phyloP scores from a whole-genome alignment of 2,113 vertebrate genomes.

The Strix uralensis region DNA sequence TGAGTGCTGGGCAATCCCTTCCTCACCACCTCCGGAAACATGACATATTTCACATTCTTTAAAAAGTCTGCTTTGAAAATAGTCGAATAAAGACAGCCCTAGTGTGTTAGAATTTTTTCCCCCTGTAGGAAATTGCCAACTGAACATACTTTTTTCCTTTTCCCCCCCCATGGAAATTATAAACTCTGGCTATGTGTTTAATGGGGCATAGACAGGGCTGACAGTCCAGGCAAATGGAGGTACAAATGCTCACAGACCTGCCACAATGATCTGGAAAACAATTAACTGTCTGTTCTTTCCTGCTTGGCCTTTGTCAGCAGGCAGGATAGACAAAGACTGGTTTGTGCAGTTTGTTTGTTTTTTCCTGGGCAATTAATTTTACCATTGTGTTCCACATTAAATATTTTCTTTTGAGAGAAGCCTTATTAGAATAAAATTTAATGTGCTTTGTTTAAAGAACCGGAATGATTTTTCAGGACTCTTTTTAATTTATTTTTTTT shows the following conservation, averaged over 20 bases:
- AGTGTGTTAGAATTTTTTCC: not conserved
- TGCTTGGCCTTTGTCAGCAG: not conserved
- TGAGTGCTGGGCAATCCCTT: not conserved
- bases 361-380: slow-evolving; percentile 11
- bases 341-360: slow-evolving; percentile 15
- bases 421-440: not conserved
- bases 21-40: not conserved
- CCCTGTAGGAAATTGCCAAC: not conserved
- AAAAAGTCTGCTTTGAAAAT: not conserved
- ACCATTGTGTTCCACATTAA: not conserved
- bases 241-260: not conserved
- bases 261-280: slow-evolving; percentile 5
- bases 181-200: not conserved
- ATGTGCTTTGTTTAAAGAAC: not conserved
- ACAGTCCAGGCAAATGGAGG: not conserved
- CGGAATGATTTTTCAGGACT: not conserved
- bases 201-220: not conserved
- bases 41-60: not conserved
- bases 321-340: not conserved
- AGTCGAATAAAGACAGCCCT: not conserved
- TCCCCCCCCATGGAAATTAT: not conserved
- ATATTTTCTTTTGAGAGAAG: not conserved
- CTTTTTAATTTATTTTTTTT: not conserved
- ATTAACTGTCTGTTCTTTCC: slow-evolving; percentile 22
- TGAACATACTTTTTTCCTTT: not conserved